Base-by-base conservation (phyloP, 1,140 invertebrate genomes). In the Eumeta japonica region DNA sequence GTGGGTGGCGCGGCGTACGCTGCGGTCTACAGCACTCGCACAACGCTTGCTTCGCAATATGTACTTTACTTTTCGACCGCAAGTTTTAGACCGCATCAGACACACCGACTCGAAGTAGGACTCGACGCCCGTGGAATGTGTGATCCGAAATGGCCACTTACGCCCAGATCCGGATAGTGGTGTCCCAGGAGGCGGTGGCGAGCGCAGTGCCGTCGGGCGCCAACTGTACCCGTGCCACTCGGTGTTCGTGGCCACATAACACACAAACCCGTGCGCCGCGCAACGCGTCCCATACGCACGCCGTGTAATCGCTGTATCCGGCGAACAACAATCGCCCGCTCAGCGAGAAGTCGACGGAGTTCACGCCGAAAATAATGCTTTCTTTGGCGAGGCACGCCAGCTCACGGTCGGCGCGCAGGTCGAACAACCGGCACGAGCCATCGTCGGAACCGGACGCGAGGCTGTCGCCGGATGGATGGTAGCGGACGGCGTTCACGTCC, bases 401-500 rank as follows among this genome's bases (percentile, higher is more conserved):
- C 81, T 99, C 97, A 57, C 95, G 87, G 76, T 99, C 97, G 15
- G 97, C 97, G 48, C 97, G 80, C 46, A 99, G 79, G 77, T 99
- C 97, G 79, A 97, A 99, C 13, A 99, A 79, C 11, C 97, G 91
- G 77, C 95, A 98, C 84, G 92, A 94, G 20, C 94, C 90, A 82
- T 99, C 97, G 76, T 99, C 97, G 30, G 93, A 97, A 31, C 94
- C 97, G 10, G 96, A 96, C 18, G 91, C 94, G 41, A 99, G 88
- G 14, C 97, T 94, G 81, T 99, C 97, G 31, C 97, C 97, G 73
- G 93, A 95, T n/a, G 97, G 97, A 84, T 98, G 94, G 79, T 96
- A 99, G 74, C 93, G 87, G 35, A 99, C 94, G 60, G 90, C 93
- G 75, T 98, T 99, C 42, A 99, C 94, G 78, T 99, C 97, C 3